A percentile compares a stretch with the other conserved stretches of the same genome.
phyloP scores from a whole-genome alignment of 2,888 invertebrate genomes.

The Buathra laborator region DNA sequence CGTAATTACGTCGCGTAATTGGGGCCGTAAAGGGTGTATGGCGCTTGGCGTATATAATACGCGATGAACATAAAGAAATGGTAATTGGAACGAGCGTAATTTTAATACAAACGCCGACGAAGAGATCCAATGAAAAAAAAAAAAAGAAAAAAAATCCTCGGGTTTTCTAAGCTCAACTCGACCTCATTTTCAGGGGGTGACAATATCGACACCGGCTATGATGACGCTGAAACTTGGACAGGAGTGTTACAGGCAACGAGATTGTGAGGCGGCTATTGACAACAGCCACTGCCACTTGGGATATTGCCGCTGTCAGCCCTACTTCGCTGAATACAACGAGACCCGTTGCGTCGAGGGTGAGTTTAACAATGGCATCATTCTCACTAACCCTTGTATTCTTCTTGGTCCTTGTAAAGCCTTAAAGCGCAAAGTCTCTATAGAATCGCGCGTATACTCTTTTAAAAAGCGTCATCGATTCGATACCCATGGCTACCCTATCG shows the following conservation, averaged over 20 bases:
- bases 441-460: neutral
- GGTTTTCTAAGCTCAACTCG: constrained; percentile 5
- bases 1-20: neutral
- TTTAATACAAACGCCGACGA: neutral
- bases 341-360: constrained; percentile 94
- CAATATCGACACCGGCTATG: constrained; percentile 69
- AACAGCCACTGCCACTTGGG: constrained; percentile 90
- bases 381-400: constrained; percentile 17
- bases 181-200: constrained; percentile 70
- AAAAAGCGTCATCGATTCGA: constrained; percentile 11
- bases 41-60: neutral
- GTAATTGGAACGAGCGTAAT: neutral
- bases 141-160: neutral
- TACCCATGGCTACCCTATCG: neutral
- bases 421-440: constrained; percentile 4
- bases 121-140: neutral
- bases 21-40: neutral
- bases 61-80: neutral
- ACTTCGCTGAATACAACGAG: constrained; percentile 92
- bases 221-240: constrained; percentile 86
- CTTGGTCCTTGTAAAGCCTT: neutral
- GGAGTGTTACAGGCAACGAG: constrained; percentile 88
- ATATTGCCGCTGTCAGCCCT: constrained; percentile 93
- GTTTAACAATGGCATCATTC: constrained; percentile 65
- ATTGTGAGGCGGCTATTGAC: constrained; percentile 88